Base-by-base conservation (phyloP, 2,797 vertebrate genomes). In the Thunnus albacares region DNA sequence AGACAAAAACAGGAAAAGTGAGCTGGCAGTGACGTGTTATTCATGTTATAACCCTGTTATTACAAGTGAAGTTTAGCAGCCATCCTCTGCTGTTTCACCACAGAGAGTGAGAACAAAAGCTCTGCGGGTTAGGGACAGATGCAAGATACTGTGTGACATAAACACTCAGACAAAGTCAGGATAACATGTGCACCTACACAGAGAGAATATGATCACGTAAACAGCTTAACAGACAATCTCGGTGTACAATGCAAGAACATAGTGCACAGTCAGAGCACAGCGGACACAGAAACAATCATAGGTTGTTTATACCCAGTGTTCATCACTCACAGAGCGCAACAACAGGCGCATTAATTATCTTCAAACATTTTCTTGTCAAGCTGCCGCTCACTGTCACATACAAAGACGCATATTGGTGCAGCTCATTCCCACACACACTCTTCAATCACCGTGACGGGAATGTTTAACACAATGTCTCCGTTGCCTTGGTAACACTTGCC, bases 1-100 rank as follows among this genome's bases (percentile, higher is more conserved):
- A 80, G 85, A 91, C 85, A 88, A 90, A 87, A 91, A 89, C 91
- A 92, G 90, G 91, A 93, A 92, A 93, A 81, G 88, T 91, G 88
- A 93, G 67, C 81, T 73, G 82, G 59, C 79, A 70, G 62, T 52
- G 58, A 81, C 49, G 28, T 51, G 56, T 66, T 80, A 74, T 71
- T 79, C 55, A 49, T 80, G 87, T 82, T 87, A 41, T 61, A 52
- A 76, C 67, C 81, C 53, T 71, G 65, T 85, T 72, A 77, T 83
- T 72, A 72, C 22, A n/a, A 33, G 59, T 61, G 24, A 80, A 72
- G 62, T 61, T 61, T 41, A 57, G 45, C 49, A 26, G 41, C 79
- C 26, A 28, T 53, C 20, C 28, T 74, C 18, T 63, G 17, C 20
- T 49, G n/a, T 65, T 57, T 63, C 53, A 33, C 9, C 9, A 41